Evolutionary conservation across 1,140 invertebrate genomes (phyloP).

Genomic region (Drosophila suzukii): DNA sequence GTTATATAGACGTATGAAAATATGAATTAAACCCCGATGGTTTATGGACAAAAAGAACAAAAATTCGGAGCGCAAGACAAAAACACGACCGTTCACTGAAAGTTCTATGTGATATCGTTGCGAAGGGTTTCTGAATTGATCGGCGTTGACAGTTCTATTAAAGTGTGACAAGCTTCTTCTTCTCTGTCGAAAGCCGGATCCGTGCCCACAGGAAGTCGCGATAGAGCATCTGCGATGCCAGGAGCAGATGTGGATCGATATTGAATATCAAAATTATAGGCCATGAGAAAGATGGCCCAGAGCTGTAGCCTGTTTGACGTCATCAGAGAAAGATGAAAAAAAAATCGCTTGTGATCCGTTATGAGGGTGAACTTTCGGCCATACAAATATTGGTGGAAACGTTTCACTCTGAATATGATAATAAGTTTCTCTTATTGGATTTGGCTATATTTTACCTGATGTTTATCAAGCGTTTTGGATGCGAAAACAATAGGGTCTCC

Average conservation of each 20-base stretch:
- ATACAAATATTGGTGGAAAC: conserved; percentile 15
- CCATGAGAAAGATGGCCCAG: conserved; percentile 5
- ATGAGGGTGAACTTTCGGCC: conserved; percentile 3
- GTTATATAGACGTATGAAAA: too few relatives aligned
- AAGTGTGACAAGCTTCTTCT: not conserved
- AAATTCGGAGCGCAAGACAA: too few relatives aligned
- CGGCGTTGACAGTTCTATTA: not conserved
- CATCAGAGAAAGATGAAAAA: conserved; percentile 4
- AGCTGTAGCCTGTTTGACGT: conserved; percentile 3
- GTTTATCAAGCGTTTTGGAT: conserved; percentile 9
- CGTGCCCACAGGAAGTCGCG: not conserved
- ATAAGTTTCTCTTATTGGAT: not conserved
- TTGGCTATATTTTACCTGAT: not conserved
- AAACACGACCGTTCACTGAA: too few relatives aligned
- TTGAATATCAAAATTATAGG: not conserved
- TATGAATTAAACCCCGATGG: too few relatives aligned
- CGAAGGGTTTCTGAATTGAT: not conserved
- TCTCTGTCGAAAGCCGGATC: conserved; percentile 5
- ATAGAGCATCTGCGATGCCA: conserved; percentile 4
- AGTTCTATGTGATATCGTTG: too few relatives aligned
- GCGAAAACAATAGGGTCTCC: conserved; percentile 5
- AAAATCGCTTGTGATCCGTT: conserved; percentile 9
- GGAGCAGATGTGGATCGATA: conserved; percentile 10
- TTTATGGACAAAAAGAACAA: too few relatives aligned
- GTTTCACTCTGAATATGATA: conserved; percentile 9